Conservation (phyloP, 2,888 invertebrate genomes). For the Scaptomyza cyrtandrae region DNA sequence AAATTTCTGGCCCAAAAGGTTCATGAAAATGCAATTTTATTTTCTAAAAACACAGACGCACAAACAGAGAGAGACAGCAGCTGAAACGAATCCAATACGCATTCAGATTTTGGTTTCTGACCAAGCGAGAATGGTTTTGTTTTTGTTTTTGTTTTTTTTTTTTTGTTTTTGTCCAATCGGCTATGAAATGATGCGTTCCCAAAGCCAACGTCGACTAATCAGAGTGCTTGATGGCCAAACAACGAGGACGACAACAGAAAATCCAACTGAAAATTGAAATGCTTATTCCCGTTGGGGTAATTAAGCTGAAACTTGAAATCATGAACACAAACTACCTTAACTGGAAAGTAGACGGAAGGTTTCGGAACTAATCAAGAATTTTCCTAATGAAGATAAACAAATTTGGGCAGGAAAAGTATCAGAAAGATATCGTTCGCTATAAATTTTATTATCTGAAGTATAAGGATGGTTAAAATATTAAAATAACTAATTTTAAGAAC, state of each 20-base stretch:
- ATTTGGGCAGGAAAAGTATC: too few relatives aligned
- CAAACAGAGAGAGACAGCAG: slow-evolving; percentile 30
- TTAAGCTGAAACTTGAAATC: background rate
- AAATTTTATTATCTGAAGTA: too few relatives aligned
- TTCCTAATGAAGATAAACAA: too few relatives aligned
- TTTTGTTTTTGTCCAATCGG: slow-evolving; percentile 72
- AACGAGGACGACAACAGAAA: background rate
- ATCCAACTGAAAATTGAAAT: slow-evolving; percentile 16
- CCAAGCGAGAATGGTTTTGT: slow-evolving; percentile 44
- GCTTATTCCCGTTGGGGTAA: background rate
- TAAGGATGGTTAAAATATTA: too few relatives aligned
- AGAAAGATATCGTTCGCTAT: too few relatives aligned
- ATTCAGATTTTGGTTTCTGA: slow-evolving; percentile 41
- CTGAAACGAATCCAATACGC: slow-evolving; percentile 50
- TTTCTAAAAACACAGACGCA: slow-evolving; percentile 77
- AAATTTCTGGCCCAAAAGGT: slow-evolving; percentile 77
- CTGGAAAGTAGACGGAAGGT: background rate
- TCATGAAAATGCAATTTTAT: slow-evolving; percentile 84
- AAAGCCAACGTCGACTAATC: slow-evolving; percentile 69
- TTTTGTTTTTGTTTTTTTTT: background rate
- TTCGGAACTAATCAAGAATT: too few relatives aligned
- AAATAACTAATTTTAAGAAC: too few relatives aligned
- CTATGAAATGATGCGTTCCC: slow-evolving; percentile 74
- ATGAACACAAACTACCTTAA: background rate
- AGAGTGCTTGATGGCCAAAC: slow-evolving; percentile 49